Percentiles rank a stretch among this genome's conserved stretches.
Conservation (phyloP, 2,797 vertebrate species). For the Schizopygopsis pylzovi region DNA sequence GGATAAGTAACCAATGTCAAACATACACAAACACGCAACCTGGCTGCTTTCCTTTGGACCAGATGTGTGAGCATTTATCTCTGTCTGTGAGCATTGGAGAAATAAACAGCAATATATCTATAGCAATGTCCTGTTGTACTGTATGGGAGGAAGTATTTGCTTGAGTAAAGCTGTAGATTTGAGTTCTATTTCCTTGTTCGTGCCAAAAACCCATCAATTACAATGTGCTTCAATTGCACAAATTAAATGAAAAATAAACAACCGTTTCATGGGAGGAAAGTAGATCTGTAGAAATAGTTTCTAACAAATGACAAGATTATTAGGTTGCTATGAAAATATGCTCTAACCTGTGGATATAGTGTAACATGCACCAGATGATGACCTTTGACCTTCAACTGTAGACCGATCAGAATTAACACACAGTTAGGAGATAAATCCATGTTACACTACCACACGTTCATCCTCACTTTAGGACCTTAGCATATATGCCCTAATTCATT, state of each 20-base stretch:
- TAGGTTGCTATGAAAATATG: conserved; percentile 49
- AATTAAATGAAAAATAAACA: conserved; percentile 18
- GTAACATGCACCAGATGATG: conserved; percentile 58
- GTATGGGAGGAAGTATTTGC: conserved; percentile 28
- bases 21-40: conserved; percentile 21
- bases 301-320: conserved; percentile 54
- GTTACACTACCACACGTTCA: conserved; percentile 46
- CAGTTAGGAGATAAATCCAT: conserved; percentile 42
- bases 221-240: conserved; percentile 5
- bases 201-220: conserved; percentile 17
- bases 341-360: conserved; percentile 42
- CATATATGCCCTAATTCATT: conserved; percentile 33
- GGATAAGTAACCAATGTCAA: conserved; percentile 43
- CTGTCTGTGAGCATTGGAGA: conserved; percentile 41
- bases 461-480: not conserved
- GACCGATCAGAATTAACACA: conserved; percentile 27
- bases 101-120: conserved; percentile 52
- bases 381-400: conserved; percentile 51
- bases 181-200: conserved; percentile 2
- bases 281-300: conserved; percentile 31
- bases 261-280: conserved; percentile 17
- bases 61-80: conserved; percentile 37
- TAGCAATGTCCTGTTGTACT: conserved; percentile 23
- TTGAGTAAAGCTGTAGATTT: conserved; percentile 12
- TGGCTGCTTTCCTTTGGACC: conserved; percentile 35